Base-by-base conservation (phyloP, 2,888 invertebrate species). In the Polydrusus pterygomalis region DNA sequence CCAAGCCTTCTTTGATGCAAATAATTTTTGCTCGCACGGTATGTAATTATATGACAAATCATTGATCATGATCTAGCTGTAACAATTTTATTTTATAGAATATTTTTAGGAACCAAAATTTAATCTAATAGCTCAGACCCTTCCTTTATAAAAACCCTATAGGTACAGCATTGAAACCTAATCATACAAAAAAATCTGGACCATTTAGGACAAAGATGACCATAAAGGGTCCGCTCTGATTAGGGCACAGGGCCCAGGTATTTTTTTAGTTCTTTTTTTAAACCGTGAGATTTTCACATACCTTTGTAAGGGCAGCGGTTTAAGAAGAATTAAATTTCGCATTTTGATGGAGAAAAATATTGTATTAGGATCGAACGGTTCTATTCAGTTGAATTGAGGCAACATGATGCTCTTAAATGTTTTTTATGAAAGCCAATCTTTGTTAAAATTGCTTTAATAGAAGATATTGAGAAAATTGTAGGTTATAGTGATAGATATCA, bases 161-260 rank as follows among this genome's bases (percentile, higher is more conserved):
- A n/a, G n/a, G n/a, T n/a, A 54, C 6, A n/a, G 47, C 56, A 76
- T 72, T 73, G 76, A 76, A 73, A 73, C 47, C 45, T 64, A 76
- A 76, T 72, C 72, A 77, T 77, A 80, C 80, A 83, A 84, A 84
- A n/a, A 84, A 82, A 84, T 83, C 83, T 83, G 80, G 82, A 81
- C 84, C 81, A 79, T 78, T 49, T 77, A 78, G 80, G 82, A 83
- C 82, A 82, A 83, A 82, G 82, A 80, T 84, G 84, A 83, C 84
- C 84, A 81, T 77, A 80, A 80, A 81, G 83, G 82, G 76, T 70
- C 74, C 49, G 75, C 74, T 80, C 81, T 78, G 79, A 82, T 81
- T 79, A 79, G 77, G 75, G 65, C 78, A 74, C 83, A 79, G 77
- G 75, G 63, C 78, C 75, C 84, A 83, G 83, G 84, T 83, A 83